Percentiles rank a stretch among this genome's conserved stretches.
These are phyloP conservation scores for Sebastes fasciatus DNA, from an alignment of 2,113 vertebrate species.

Conservation along the genomic window DNA sequence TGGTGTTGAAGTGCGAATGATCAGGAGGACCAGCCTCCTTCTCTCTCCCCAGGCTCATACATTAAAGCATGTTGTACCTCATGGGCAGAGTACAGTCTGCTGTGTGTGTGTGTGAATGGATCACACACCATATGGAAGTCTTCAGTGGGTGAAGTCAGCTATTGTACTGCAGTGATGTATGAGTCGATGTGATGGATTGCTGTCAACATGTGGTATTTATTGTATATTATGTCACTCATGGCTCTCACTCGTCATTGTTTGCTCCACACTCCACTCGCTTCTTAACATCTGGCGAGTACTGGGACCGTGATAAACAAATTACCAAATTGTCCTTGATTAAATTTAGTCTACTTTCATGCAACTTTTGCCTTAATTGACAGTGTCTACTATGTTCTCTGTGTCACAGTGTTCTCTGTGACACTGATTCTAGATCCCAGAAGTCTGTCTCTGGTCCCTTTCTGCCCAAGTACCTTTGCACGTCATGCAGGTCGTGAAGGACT, in stretches of 20 bases:
- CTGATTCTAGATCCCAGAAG: neutral
- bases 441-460: neutral
- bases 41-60: conserved; percentile 22
- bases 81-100: conserved; percentile 13
- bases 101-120: conserved; percentile 16
- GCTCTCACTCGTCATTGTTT: conserved; percentile 40
- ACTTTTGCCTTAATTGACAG: too few relatives aligned
- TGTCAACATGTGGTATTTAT: conserved; percentile 53
- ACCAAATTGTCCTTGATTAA: neutral
- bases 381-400: too few relatives aligned
- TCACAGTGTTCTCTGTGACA: neutral
- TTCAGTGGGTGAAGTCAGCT: conserved; percentile 47
- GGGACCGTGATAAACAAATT: too few relatives aligned
- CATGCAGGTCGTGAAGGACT: too few relatives aligned
- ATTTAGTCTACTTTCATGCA: neutral
- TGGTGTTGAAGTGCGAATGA: conserved; percentile 58
- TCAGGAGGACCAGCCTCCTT: conserved; percentile 9
- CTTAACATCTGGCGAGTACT: conserved; percentile 30
- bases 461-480: neutral
- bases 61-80: conserved; percentile 23
- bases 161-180: conserved; percentile 44
- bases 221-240: conserved; percentile 46
- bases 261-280: neutral
- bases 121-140: conserved; percentile 48
- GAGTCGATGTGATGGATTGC: conserved; percentile 46